Evolutionary conservation across 2,797 vertebrate genomes (phyloP).

Genomic region (Menidia menidia): DNA sequence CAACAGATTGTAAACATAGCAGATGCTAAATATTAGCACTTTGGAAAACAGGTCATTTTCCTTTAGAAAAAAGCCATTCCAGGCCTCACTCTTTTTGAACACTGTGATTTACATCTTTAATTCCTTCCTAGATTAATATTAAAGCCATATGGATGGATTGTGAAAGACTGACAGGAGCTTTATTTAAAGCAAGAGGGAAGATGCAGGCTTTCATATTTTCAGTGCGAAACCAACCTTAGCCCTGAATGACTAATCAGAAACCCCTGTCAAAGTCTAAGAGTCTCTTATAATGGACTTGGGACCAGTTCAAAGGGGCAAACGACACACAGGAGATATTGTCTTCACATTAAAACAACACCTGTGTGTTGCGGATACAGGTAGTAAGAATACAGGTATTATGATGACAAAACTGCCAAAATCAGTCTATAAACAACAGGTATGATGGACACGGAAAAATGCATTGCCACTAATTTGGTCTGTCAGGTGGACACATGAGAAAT

Average conservation of each 20-base stretch:
- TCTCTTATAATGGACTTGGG: conserved; percentile 17
- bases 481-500: background rate
- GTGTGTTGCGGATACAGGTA: no score
- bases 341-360: background rate
- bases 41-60: no score
- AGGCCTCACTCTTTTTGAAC: no score
- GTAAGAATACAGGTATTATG: background rate
- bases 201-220: conserved; percentile 4
- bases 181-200: background rate
- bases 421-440: background rate
- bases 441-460: background rate
- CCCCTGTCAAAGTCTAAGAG: background rate
- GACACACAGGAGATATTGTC: background rate
- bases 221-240: background rate
- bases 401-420: background rate
- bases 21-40: no score
- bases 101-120: no score
- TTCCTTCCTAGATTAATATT: no score
- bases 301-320: conserved; percentile 1
- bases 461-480: background rate
- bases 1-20: no score
- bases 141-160: no score
- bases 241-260: conserved; percentile 7
- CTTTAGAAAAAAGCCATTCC: no score
- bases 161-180: no score